A percentile compares a stretch with the other conserved stretches of the same genome.
phyloP scores from a whole-genome alignment of 1,140 invertebrate species.

The Aphaenogaster rudis region DNA sequence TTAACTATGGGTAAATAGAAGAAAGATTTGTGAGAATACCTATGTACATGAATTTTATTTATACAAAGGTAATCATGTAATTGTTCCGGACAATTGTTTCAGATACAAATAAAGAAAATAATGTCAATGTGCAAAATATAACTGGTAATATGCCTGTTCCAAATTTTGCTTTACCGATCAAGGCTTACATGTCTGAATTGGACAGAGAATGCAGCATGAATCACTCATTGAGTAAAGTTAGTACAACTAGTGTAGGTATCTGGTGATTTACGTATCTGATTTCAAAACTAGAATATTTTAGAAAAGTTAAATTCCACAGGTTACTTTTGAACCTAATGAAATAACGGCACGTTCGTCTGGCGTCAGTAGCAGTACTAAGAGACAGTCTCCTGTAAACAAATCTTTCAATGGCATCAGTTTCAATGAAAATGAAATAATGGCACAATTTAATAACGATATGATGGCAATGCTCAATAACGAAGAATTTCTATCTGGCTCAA shows the following conservation, averaged over 20 bases:
- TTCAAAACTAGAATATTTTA: not conserved
- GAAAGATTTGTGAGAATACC: constrained; percentile 39
- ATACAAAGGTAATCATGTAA: constrained; percentile 1
- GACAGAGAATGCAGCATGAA: constrained; percentile 14
- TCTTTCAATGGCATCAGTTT: constrained; percentile 74
- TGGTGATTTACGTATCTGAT: constrained; percentile 24
- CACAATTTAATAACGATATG: constrained; percentile 63
- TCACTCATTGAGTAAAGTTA: constrained; percentile 25
- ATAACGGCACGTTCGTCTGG: constrained; percentile 82
- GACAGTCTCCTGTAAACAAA: constrained; percentile 19
- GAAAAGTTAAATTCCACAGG: constrained; percentile 67
- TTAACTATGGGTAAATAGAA: constrained; percentile 24
- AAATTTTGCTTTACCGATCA: not conserved
- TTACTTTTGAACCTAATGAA: constrained; percentile 82
- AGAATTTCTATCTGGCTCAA: constrained; percentile 81
- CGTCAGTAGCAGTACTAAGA: constrained; percentile 71
- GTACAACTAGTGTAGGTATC: constrained; percentile 53
- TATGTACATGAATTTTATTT: constrained; percentile 10
- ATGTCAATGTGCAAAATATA: constrained; percentile 68
- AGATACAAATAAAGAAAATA: constrained; percentile 74
- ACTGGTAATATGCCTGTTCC: not conserved
- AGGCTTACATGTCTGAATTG: not conserved
- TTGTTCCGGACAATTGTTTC: not conserved
- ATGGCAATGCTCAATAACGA: constrained; percentile 64
- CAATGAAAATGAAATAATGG: constrained; percentile 57